Base-by-base conservation (phyloP, 2,888 invertebrate genomes). In the Pedicia rivosa region DNA sequence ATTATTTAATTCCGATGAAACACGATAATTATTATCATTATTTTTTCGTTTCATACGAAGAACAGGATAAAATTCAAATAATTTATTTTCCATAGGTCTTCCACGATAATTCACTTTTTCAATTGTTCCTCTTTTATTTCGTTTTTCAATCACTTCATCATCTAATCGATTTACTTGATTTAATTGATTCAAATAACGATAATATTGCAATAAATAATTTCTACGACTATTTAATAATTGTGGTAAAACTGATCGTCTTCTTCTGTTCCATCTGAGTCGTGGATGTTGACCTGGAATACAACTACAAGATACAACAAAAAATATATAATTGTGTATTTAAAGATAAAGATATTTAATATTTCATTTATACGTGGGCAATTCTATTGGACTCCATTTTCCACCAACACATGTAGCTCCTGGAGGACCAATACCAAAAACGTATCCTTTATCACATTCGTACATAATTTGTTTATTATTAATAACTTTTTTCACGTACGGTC, bases 341-440 rank as follows among this genome's bases (percentile, higher is more conserved):
- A 8, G 8, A 17, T 76, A 70, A n/a, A n/a, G n/a, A n/a, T n/a
- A n/a, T n/a, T n/a, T n/a, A n/a, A n/a, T n/a, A n/a, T n/a, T n/a
- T n/a, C n/a, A n/a, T n/a, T n/a, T n/a, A n/a, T n/a, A n/a, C n/a
- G 75, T 78, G 0, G 92, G 91, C 33, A 88, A 57, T 48, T 87
- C 78, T 44, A 73, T 70, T 0, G 95, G 95, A 44, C 88, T 84
- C 95, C 95, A 95, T 41, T 75, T 74, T 0, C 94, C 94, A 6
- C 90, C 87, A 17, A 95, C 75, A 49, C 95, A 95, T 0, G 94
- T 95, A 1, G 95, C 92, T 2, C 91, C 91, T 0, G 87, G 84
- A 0, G 88, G 81, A 2, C 94, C 94, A 46, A 80, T 78, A 16
- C 78, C 75, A 17, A 94, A 57, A 1, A 86, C 81, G 52, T 82